Percentiles rank a stretch among this genome's conserved stretches.
These are phyloP conservation scores for Coregonus ussuriensis DNA, from an alignment of 2,797 vertebrate species.

Conservation along the genomic window DNA sequence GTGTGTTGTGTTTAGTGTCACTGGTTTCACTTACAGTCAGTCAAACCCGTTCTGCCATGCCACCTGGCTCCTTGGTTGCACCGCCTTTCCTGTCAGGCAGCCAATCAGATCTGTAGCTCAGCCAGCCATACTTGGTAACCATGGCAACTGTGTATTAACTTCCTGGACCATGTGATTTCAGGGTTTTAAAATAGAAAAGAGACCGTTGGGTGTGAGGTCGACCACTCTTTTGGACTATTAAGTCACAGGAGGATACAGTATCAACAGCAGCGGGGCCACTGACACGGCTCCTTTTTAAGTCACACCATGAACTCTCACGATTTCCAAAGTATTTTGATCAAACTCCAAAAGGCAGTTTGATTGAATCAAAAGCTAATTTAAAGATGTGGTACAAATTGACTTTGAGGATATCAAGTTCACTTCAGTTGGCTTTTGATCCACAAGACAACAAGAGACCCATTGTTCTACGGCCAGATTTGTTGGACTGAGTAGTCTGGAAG, in stretches of 20 bases:
- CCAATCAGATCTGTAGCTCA: conserved; percentile 48
- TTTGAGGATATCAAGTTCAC: neutral
- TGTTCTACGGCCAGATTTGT: neutral
- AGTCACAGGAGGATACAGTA: neutral
- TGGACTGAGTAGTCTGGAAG: neutral
- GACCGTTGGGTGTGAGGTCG: conserved; percentile 9
- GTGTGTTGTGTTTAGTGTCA: neutral
- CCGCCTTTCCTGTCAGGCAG: conserved; percentile 42
- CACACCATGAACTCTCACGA: neutral
- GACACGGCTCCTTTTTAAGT: neutral
- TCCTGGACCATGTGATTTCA: conserved; percentile 54
- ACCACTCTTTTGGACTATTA: neutral
- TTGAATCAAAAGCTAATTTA: neutral
- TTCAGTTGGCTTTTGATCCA: neutral
- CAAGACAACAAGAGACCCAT: neutral
- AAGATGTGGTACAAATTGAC: neutral
- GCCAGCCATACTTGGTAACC: conserved; percentile 47
- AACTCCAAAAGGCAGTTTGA: neutral
- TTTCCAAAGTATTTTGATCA: neutral
- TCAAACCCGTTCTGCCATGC: conserved; percentile 35
- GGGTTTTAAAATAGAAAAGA: conserved; percentile 44
- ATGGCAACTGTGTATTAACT: conserved; percentile 50
- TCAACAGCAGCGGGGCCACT: neutral
- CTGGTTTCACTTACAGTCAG: conserved; percentile 16
- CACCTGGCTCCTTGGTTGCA: conserved; percentile 42